Evolutionary conservation across 2,888 invertebrate species (phyloP).

Genomic region (Salticus scenicus): DNA sequence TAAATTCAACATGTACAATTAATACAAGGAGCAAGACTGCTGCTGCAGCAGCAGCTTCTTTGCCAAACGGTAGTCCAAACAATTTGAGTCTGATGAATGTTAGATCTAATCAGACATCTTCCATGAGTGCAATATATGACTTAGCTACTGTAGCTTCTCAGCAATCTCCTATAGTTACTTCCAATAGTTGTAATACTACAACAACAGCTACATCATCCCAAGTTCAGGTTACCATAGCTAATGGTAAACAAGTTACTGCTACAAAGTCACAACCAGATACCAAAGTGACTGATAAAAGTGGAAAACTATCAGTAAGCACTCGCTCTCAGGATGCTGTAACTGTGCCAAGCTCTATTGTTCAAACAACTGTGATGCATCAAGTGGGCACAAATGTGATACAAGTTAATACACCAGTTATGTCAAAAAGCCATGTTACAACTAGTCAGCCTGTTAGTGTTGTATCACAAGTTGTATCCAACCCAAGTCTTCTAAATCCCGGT

Average conservation of each 20-base stretch:
- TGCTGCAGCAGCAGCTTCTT: constrained; percentile 38
- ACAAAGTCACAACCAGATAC: constrained; percentile 33
- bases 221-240: constrained; percentile 44
- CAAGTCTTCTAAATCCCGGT: constrained; percentile 56
- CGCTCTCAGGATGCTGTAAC: constrained; percentile 11
- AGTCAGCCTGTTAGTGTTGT: constrained; percentile 64
- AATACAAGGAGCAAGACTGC: constrained; percentile 58
- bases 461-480: constrained; percentile 65
- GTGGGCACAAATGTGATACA: constrained; percentile 43
- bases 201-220: constrained; percentile 45
- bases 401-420: constrained; percentile 33
- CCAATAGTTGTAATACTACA: constrained; percentile 54
- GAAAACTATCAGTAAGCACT: constrained; percentile 17
- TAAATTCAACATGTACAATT: constrained; percentile 46
- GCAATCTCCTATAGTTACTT: constrained; percentile 74
- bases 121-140: constrained; percentile 74
- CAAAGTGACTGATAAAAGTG: constrained; percentile 34
- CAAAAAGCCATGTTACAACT: constrained; percentile 45
- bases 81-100: constrained; percentile 31
- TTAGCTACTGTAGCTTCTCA: constrained; percentile 74
- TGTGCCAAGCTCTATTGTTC: constrained; percentile 32
- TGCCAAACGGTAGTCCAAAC: constrained; percentile 56
- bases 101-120: constrained; percentile 45
- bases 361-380: constrained; percentile 31
- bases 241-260: constrained; percentile 42